These are phyloP conservation scores for Lophura nycthemera DNA, from an alignment of 2,113 vertebrate species.

Conservation along the genomic window DNA sequence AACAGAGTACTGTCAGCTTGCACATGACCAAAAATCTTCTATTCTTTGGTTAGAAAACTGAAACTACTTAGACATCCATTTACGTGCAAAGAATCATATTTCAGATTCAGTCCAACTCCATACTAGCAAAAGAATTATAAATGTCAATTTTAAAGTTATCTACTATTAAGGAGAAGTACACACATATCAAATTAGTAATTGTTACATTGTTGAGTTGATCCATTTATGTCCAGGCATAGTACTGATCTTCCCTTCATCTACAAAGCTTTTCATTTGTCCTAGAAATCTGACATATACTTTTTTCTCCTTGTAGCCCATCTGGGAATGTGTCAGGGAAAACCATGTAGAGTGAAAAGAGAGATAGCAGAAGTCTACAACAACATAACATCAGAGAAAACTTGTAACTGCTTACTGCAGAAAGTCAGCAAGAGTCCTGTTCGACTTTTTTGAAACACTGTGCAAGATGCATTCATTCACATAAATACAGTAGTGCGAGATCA, in stretches of 20 bases:
- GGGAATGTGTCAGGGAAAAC: not conserved
- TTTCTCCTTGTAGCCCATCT: not conserved
- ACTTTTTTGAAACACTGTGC: not conserved
- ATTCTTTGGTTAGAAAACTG: not conserved
- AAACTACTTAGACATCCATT: not conserved
- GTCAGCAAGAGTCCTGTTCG: not conserved
- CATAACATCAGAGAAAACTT: not conserved
- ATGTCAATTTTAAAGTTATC: not conserved
- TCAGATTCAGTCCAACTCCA: not conserved
- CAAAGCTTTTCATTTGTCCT: not conserved
- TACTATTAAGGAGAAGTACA: not conserved
- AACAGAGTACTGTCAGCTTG: fast-evolving
- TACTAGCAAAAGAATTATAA: not conserved
- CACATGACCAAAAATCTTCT: not conserved
- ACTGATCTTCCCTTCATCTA: not conserved
- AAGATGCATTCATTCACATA: not conserved
- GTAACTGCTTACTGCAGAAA: not conserved
- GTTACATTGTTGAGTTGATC: not conserved
- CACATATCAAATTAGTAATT: not conserved
- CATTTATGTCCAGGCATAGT: not conserved
- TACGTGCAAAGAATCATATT: not conserved
- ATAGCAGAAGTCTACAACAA: not conserved
- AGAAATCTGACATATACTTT: not conserved
- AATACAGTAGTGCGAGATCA: not conserved
- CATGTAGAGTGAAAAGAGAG: not conserved